Base-by-base conservation (phyloP, 2,888 invertebrate species). In the Ectobius pallidus region DNA sequence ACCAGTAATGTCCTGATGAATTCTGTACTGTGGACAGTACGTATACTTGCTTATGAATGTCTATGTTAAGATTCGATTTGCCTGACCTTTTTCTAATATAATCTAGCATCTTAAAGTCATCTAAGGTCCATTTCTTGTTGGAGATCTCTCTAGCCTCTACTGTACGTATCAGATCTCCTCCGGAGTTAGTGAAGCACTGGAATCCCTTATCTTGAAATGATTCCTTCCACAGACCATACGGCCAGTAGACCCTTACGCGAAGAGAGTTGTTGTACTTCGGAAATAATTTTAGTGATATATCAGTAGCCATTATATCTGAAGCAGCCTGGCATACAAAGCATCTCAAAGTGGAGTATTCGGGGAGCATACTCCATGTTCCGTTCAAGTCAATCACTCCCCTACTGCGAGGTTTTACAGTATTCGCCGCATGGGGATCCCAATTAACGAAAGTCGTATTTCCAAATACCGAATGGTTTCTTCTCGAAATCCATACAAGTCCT, bases 1-100 rank as follows among this genome's bases (percentile, higher is more conserved):
- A 90, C 89, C 90, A 90, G 79, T 90, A 91, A 76, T 87, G 84
- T 1, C 89, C 89, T 0, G 88, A 85, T 73, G 85, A 84, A 52
- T 87, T 83, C 1, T 86, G 82, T 1, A 88, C 79, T 75, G 86
- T 82, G 11, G 34, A 11, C 1, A 91, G 78, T 70, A 84, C 80
- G 75, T 87, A 89, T 3, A 88, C 83, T 18, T 80, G 77, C 81
- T 85, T 85, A 22, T 76, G 71, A n/a, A 68, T 25, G 30, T 75
- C 74, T 7, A 77, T 76, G 42, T 77, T 76, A 18, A 74, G 67
- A 25, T 69, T 61, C 11, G 65, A 65, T n/a, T 25, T 42, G 2
- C 61, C 72, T 20, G 69, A 71, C 14, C 63, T 73, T n/a, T 69
- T 46, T 16, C 70, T 70, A 82, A 83, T 67, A 7, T 22, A 80